Evolutionary conservation across 2,888 invertebrate genomes (phyloP).

Genomic region (Dysmachus trigonus): DNA sequence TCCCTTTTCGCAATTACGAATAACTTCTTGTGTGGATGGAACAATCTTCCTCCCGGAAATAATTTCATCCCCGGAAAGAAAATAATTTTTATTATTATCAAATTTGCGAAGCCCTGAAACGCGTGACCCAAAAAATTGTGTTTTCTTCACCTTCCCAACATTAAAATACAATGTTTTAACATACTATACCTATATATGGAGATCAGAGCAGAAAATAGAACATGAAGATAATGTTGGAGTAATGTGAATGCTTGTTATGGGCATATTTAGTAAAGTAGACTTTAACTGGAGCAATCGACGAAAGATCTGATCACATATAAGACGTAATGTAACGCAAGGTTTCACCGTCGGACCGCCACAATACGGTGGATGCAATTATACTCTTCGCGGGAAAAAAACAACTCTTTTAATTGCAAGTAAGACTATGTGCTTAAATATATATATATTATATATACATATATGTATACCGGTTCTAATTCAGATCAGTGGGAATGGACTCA

Average conservation of each 20-base stretch:
- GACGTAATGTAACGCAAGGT: not conserved
- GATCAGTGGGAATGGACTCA: not conserved
- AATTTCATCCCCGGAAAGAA: not conserved
- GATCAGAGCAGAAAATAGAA: not conserved
- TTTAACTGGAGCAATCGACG: conserved; percentile 36
- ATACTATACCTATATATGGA: not conserved
- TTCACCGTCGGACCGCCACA: not conserved
- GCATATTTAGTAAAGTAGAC: not conserved
- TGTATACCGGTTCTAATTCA: not conserved
- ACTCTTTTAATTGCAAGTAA: not conserved
- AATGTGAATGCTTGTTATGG: not conserved
- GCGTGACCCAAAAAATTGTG: not conserved
- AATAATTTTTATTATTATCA: not conserved
- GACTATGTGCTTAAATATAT: not conserved
- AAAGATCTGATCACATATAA: conserved; percentile 37
- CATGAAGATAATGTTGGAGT: not conserved
- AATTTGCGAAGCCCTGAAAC: not conserved
- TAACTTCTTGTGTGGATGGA: not conserved
- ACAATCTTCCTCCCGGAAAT: not conserved
- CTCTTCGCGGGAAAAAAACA: conserved; percentile 6
- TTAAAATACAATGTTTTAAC: no score
- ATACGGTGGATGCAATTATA: conserved; percentile 26
- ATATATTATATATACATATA: no score
- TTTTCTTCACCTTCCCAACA: not conserved
- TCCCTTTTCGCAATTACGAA: not conserved